Conservation (phyloP, 2,888 invertebrate genomes). For the Brachypterus glaber region DNA sequence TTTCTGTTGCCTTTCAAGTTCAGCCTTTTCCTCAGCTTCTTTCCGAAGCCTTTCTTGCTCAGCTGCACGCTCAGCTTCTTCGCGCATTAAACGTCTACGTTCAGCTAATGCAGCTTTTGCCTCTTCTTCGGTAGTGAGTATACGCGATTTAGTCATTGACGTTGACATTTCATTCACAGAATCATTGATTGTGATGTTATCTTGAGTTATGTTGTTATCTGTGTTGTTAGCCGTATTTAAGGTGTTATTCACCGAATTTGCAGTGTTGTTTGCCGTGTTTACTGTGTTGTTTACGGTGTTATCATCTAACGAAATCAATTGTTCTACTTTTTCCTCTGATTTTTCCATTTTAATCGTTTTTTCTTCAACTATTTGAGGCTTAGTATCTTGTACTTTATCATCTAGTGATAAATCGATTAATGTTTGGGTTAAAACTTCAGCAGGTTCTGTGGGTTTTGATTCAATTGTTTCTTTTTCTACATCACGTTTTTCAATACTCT, state of each 20-base stretch:
- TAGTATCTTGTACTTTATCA: no score
- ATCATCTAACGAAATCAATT: no score
- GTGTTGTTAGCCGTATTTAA: conserved; percentile 10
- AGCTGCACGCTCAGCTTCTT: conserved; percentile 85
- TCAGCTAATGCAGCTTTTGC: conserved; percentile 92
- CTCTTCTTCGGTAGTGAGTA: conserved; percentile 84
- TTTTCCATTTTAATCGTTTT: conserved; percentile 2
- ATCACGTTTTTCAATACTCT: conserved; percentile 14
- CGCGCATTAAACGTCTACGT: conserved; percentile 74
- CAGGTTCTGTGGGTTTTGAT: conserved; percentile 8
- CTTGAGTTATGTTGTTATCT: conserved; percentile 15
- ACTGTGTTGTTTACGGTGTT: conserved; percentile 2
- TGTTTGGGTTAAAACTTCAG: no score
- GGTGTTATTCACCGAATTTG: conserved; percentile 15
- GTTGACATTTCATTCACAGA: conserved; percentile 41
- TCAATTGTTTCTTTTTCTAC: conserved; percentile 12
- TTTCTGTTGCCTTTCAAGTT: conserved; percentile 57
- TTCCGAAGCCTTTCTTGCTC: conserved; percentile 68
- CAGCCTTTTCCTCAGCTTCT: conserved; percentile 64
- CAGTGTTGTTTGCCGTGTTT: conserved; percentile 9
- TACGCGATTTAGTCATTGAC: conserved; percentile 59
- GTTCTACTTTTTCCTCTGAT: conserved; percentile 9
- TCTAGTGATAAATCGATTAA: no score
- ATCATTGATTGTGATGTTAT: conserved; percentile 12
- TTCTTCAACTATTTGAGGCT: conserved; percentile 8